phyloP scores from a whole-genome alignment of 2,888 invertebrate species.

The Chromoteleia sp. region DNA sequence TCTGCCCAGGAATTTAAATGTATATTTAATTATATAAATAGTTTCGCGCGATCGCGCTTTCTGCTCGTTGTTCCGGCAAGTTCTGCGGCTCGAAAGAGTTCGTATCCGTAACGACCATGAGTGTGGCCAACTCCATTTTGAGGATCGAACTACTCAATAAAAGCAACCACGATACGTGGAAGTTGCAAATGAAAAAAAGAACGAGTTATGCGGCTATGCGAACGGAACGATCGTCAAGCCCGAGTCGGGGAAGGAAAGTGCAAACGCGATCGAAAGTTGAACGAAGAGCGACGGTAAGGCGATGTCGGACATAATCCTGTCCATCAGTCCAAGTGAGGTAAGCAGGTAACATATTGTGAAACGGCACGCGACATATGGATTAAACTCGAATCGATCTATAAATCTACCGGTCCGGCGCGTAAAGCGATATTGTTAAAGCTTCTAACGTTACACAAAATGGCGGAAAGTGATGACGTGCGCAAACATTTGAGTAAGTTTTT shows the following conservation, averaged over 20 bases:
- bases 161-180: constrained; percentile 6
- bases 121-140: too few species aligned
- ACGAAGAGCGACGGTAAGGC: background rate
- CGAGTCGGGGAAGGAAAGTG: background rate
- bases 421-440: constrained; percentile 8
- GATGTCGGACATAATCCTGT: background rate
- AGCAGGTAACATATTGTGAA: constrained; percentile 18
- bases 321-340: constrained; percentile 6
- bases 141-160: too few species aligned
- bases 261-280: background rate
- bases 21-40: too few species aligned
- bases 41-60: too few species aligned
- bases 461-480: constrained; percentile 14
- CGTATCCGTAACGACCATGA: too few species aligned
- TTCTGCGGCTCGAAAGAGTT: too few species aligned
- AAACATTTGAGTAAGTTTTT: constrained; percentile 39
- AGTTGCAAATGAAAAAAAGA: background rate
- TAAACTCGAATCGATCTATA: constrained; percentile 9
- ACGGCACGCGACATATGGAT: constrained; percentile 11
- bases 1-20: too few species aligned
- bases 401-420: background rate
- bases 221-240: background rate
- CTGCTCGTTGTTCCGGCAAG: too few species aligned
- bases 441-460: constrained; percentile 17
- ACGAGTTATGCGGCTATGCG: constrained; percentile 10